These are phyloP conservation scores for Syrista parreyssii DNA, from an alignment of 2,888 invertebrate genomes.

Conservation along the genomic window DNA sequence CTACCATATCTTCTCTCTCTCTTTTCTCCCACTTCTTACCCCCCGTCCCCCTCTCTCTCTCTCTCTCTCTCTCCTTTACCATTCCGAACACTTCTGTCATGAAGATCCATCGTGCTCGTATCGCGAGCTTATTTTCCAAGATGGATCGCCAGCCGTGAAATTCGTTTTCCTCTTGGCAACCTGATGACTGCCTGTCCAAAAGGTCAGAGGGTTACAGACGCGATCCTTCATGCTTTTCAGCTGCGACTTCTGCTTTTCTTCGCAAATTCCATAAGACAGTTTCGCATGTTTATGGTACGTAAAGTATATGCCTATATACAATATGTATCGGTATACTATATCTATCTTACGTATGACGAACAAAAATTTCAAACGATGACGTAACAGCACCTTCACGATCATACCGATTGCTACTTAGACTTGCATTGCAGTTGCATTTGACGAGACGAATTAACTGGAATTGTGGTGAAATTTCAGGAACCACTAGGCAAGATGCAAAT, in stretches of 20 bases:
- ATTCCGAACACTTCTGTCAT: background rate
- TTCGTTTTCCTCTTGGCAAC: background rate
- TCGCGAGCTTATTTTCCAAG: slow-evolving; percentile 7
- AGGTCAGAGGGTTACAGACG: background rate
- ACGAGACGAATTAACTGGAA: background rate
- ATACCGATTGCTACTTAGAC: background rate
- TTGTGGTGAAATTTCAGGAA: background rate
- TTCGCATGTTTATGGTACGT: background rate
- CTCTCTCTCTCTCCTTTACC: background rate
- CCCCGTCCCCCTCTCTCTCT: too few relatives aligned
- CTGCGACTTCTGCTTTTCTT: background rate
- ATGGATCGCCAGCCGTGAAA: slow-evolving; percentile 1
- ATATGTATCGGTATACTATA: background rate
- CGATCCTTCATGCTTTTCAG: background rate
- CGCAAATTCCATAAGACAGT: background rate
- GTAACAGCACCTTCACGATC: background rate
- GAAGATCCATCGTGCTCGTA: slow-evolving; percentile 4
- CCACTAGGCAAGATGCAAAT: background rate
- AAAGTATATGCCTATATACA: too few relatives aligned
- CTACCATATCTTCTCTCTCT: background rate
- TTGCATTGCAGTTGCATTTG: background rate
- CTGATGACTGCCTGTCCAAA: background rate
- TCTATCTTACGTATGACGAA: background rate
- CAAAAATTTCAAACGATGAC: background rate
- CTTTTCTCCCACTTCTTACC: background rate